phyloP scores from a whole-genome alignment of 2,113 vertebrate species.

The Cichladusa arquata region DNA sequence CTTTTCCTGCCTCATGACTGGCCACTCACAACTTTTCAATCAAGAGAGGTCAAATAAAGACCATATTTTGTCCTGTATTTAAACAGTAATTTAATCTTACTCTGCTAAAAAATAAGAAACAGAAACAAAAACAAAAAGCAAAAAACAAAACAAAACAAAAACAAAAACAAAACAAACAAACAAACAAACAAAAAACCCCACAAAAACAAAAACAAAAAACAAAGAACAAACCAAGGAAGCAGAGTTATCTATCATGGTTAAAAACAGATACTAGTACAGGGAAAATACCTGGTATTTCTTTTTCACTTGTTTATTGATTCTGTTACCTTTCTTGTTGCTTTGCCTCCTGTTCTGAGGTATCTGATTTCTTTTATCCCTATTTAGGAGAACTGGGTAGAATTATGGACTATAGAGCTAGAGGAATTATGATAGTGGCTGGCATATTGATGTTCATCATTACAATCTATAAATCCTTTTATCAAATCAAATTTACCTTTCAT shows the following conservation, averaged over 20 bases:
- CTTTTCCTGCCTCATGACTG: background rate
- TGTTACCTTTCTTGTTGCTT: background rate
- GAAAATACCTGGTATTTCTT: background rate
- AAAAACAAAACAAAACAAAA: no score
- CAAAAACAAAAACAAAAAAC: no score
- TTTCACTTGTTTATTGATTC: background rate
- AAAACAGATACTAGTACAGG: background rate
- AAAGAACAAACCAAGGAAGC: background rate
- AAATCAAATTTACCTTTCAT: background rate
- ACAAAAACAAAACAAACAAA: no score
- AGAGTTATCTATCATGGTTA: background rate
- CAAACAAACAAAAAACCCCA: background rate
- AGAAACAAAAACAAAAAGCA: background rate
- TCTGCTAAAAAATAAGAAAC: background rate
- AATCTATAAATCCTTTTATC: background rate
- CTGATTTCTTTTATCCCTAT: background rate
- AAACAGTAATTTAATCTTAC: background rate
- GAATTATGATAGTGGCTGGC: background rate
- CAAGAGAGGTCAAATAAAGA: background rate
- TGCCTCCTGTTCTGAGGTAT: background rate
- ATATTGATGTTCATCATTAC: background rate
- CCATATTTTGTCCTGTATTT: background rate
- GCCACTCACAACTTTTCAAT: background rate
- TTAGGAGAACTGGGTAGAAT: background rate
- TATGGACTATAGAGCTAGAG: background rate